phyloP scores from a whole-genome alignment of 2,888 invertebrate genomes.

The Eumacrocentrus americanus region DNA sequence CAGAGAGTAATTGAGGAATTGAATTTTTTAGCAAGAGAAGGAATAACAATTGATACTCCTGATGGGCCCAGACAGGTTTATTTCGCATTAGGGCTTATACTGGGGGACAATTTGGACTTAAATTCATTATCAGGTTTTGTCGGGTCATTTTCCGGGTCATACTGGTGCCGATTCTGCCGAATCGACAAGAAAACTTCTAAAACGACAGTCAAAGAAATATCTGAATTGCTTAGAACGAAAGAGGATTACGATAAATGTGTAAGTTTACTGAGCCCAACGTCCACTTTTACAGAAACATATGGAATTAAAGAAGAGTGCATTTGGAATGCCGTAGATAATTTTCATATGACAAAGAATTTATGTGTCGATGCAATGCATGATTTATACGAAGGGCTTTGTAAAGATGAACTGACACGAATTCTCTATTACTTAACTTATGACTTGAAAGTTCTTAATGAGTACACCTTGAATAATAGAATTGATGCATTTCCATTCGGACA shows the following conservation, averaged over 20 bases:
- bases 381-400: too few species aligned
- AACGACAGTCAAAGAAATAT: background rate
- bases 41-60: constrained; percentile 21
- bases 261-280: background rate
- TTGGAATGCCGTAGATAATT: background rate
- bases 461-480: too few species aligned
- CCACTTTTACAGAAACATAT: background rate
- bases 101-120: background rate
- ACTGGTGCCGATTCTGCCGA: background rate
- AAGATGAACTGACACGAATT: too few species aligned
- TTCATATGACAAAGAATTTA: background rate
- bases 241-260: background rate
- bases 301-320: background rate
- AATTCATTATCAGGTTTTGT: background rate
- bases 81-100: background rate
- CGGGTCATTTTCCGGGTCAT: background rate
- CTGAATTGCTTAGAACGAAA: background rate
- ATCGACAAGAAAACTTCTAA: background rate
- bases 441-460: too few species aligned
- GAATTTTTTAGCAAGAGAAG: constrained; percentile 28
- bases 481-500: too few species aligned
- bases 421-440: too few species aligned
- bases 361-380: background rate
- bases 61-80: background rate
- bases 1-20: constrained; percentile 29